These are phyloP conservation scores for Clarias fuscus DNA, from an alignment of 2,797 vertebrate species.

Conservation along the genomic window DNA sequence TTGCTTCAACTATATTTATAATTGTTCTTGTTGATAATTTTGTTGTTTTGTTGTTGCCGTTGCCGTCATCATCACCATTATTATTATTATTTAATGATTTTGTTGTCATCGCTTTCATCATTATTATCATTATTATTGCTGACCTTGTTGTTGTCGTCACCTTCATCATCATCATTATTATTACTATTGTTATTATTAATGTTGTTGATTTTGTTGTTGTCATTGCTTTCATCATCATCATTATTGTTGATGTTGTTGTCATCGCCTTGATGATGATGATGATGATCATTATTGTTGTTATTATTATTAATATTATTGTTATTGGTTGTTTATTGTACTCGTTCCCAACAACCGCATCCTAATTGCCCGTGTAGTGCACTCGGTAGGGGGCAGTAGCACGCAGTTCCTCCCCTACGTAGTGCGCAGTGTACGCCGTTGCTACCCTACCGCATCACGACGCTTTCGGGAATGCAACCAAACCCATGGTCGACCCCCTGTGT, in stretches of 20 bases:
- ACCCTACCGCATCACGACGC: constrained; percentile 54
- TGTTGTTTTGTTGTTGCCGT: too few species aligned
- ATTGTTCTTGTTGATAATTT: too few species aligned
- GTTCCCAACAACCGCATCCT: not conserved
- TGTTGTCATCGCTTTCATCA: too few species aligned
- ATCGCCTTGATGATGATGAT: not conserved
- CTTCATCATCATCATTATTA: not conserved
- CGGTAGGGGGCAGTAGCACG: not conserved
- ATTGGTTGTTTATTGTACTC: not conserved
- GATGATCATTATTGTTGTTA: not conserved
- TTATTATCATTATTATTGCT: not conserved
- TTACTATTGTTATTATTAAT: not conserved
- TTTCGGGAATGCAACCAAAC: constrained; percentile 61
- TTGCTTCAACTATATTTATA: too few species aligned
- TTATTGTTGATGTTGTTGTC: not conserved
- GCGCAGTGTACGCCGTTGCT: constrained; percentile 52
- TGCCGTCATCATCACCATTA: too few species aligned
- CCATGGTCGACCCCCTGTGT: not conserved
- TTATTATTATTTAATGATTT: too few species aligned
- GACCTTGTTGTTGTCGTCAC: too few species aligned
- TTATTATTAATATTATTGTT: not conserved
- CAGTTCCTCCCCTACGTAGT: not conserved
- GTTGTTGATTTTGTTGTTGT: too few species aligned
- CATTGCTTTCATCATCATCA: not conserved
- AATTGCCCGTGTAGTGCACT: not conserved